Evolutionary conservation across 2,113 vertebrate genomes (phyloP), one percentile per base, ranked within the genome.

Genomic region (Empidonax alnorum): DNA sequence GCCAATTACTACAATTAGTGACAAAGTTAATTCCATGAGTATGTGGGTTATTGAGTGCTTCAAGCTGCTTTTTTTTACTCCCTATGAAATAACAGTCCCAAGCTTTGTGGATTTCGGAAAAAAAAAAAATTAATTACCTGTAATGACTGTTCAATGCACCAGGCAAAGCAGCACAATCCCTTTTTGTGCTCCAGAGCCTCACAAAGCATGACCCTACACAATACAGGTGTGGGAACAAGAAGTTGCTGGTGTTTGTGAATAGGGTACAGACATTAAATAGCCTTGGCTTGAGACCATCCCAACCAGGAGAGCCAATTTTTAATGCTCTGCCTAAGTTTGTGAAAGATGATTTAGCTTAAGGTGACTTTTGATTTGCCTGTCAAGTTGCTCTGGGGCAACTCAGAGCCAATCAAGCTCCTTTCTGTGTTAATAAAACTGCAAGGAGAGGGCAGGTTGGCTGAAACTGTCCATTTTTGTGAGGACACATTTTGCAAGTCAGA

Each of bases 171-270:
- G 31, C 59, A 93, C 79, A 88, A 73, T 76, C 49, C 37, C 41
- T 76, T 94, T 86, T 62, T 93, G 63, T 92, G 52, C 31, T 90
- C 27, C n/a, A 90, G 69, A 61, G n/a, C 67, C 61, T 75, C 79
- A 55, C 49, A 52, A 31, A 86, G 94, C 82, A 55, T 24, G 5
- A 65, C 49, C 9, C 33, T 21, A 1, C 49, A 37, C 53, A 56
- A 12, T 41, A 65, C 47, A 84, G 79, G 4, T 75, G 30, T 72
- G 89, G 62, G 66, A 61, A 55, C 24, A 67, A 52, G 66, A 41
- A 68, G 33, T 37, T 0, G 0, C 30, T 7, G 9, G 33, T 53
- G 44, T 69, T n/a, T 85, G 28, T 81, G 78, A 76, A 44, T 6
- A 11, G 11, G 24, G 10, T 10, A 37, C 28, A 24, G 25, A 30